Base-by-base conservation (phyloP, 2,888 invertebrate genomes). In the Colostygia pectinataria region DNA sequence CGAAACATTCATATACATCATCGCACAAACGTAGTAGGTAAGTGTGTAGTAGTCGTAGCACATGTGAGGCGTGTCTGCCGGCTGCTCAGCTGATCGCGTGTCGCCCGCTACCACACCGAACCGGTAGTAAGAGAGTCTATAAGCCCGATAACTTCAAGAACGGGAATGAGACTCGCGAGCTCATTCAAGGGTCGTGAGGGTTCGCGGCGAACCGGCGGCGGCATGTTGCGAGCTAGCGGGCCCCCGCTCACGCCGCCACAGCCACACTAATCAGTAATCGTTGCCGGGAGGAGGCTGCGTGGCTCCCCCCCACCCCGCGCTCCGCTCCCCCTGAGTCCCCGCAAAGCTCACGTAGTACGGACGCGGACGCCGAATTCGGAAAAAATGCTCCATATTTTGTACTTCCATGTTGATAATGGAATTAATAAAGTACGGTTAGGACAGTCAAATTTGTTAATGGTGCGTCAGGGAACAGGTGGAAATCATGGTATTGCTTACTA, bases 181-280 rank as follows among this genome's bases (percentile, higher is more conserved):
- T 32, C 20, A 45, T 42, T 40, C 36, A 42, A 34, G 46, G 37
- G 41, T 32, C 13, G 24, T 31, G 20, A 41, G 38, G 50, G 34
- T 48, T 52, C 54, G 55, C 48, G 52, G 47, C 66, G 65, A 56
- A 64, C 65, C 71, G 77, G 77, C 73, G 83, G 79, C 76, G 81
- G 80, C 84, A 80, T 79, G 53, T 62, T 66, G 66, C 65, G 73
- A 73, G 68, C 65, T 71, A 72, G 78, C 86, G 83, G 77, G 78
- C 76, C 77, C 81, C 85, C 86, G 78, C 78, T 74, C 81, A 70
- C 83, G 80, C 85, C 84, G 85, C 82, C 84, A 83, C 83, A 90
- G 85, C 81, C 84, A 85, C 84, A 91, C 91, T 91, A 90, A 91
- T 90, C 90, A 90, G 91, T 91, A 91, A 91, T 90, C 91, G 90